These are phyloP conservation scores for Dynastes grantii DNA, from an alignment of 2,888 invertebrate genomes.

Conservation along the genomic window DNA sequence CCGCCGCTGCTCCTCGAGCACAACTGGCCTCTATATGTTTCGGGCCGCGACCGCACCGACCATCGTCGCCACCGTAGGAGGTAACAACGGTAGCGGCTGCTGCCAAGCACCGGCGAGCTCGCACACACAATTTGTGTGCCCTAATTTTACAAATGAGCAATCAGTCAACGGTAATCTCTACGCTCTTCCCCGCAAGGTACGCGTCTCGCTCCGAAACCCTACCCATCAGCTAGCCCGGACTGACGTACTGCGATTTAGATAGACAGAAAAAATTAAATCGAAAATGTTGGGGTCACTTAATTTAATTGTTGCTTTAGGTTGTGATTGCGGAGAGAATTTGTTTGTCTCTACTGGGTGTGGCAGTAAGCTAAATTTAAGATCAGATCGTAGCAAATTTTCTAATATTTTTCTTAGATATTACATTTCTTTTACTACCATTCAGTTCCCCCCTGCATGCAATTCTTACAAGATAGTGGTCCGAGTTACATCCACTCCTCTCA, in stretches of 20 bases:
- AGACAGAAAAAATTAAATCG: slow-evolving; percentile 4
- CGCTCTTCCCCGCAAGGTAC: slow-evolving; percentile 14
- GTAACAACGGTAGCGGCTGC: slow-evolving; percentile 14
- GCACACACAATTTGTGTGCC: slow-evolving; percentile 25
- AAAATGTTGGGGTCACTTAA: neutral
- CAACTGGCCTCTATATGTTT: slow-evolving; percentile 16
- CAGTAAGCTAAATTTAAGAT: no score
- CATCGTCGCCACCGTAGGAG: slow-evolving; percentile 14
- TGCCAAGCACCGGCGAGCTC: slow-evolving; percentile 1
- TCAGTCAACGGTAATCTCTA: slow-evolving; percentile 48
- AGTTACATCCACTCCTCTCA: no score
- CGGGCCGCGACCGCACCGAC: neutral
- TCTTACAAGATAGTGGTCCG: no score
- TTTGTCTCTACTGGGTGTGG: no score
- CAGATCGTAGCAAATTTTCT: no score
- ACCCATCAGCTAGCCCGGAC: neutral
- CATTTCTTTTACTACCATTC: no score
- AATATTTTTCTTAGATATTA: no score
- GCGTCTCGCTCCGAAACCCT: neutral
- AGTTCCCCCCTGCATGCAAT: no score
- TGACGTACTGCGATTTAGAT: slow-evolving; percentile 6
- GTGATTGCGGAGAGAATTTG: neutral
- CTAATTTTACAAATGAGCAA: slow-evolving; percentile 51
- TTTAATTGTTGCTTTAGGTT: neutral
- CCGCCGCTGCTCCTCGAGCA: neutral